A percentile compares a stretch with the other conserved stretches of the same genome.
Evolutionary conservation across 2,113 vertebrate genomes (phyloP).

Genomic region (Anolis carolinensis): DNA sequence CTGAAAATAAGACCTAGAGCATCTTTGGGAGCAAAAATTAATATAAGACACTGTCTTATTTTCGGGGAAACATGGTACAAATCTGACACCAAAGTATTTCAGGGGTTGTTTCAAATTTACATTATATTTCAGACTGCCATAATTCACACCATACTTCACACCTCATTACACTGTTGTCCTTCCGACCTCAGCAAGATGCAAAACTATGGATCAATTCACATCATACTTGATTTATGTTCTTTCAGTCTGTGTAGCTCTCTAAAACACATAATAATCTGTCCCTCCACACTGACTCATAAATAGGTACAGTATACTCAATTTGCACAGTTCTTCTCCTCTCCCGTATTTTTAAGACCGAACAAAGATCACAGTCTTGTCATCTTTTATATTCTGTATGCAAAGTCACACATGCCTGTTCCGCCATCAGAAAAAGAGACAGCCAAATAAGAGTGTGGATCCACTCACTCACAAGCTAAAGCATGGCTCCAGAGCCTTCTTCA

Average conservation of each 20-base stretch:
- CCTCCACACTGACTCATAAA: not conserved
- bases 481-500: not conserved
- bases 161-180: not conserved
- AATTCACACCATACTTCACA: not conserved
- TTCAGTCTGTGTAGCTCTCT: not conserved
- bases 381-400: not conserved
- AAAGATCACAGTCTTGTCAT: not conserved
- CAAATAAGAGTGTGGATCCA: not conserved
- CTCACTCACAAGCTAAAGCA: not conserved
- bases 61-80: too few species aligned
- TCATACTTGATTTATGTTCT: not conserved
- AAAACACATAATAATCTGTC: not conserved
- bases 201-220: not conserved
- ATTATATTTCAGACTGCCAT: not conserved
- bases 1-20: too few species aligned
- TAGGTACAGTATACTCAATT: not conserved
- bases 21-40: too few species aligned
- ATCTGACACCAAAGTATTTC: slow-evolving; percentile 27
- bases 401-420: not conserved
- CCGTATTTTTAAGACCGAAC: not conserved
- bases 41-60: too few species aligned
- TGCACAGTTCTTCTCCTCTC: not conserved
- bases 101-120: not conserved
- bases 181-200: not conserved
- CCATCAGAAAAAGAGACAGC: not conserved